Conservation (phyloP, 2,888 invertebrate genomes). For the Lepidocyrtinus sp. region DNA sequence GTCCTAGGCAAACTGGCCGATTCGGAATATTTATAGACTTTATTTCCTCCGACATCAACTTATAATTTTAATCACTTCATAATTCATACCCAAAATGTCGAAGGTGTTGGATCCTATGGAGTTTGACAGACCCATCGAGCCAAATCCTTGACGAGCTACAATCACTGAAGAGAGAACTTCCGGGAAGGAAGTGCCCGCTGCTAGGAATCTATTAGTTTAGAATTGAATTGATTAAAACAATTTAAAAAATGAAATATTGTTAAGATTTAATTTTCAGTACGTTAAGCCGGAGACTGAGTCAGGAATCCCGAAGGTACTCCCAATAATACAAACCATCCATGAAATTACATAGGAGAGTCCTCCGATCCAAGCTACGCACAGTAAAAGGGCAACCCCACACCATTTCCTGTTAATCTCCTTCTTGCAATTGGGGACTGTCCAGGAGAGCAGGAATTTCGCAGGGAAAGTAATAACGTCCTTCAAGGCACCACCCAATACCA, state of each 20-base stretch:
- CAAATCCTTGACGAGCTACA: slow-evolving; percentile 92
- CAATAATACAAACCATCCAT: slow-evolving; percentile 96
- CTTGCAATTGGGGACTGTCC: slow-evolving; percentile 93
- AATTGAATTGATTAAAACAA: too few relatives aligned
- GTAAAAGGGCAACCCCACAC: slow-evolving; percentile 90
- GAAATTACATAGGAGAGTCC: slow-evolving; percentile 92
- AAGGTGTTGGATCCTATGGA: slow-evolving; percentile 93
- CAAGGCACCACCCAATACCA: slow-evolving; percentile 2
- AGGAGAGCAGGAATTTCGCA: slow-evolving; percentile 84
- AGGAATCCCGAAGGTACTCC: slow-evolving; percentile 90
- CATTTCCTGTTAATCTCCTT: slow-evolving; percentile 86
- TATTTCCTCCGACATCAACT: neutral
- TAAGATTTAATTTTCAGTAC: neutral
- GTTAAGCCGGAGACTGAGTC: neutral
- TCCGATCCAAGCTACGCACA: slow-evolving; percentile 96
- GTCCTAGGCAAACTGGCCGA: slow-evolving; percentile 82
- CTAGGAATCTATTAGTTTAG: too few relatives aligned
- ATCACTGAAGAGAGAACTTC: slow-evolving; percentile 95
- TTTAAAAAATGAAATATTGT: neutral
- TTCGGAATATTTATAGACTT: neutral
- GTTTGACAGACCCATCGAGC: slow-evolving; percentile 92
- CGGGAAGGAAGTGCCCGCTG: slow-evolving; percentile 93
- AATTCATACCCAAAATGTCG: slow-evolving; percentile 79
- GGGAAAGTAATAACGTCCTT: slow-evolving; percentile 73
- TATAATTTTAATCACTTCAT: neutral